phyloP scores from a whole-genome alignment of 2,113 vertebrate genomes.

The Pelusios castaneus region DNA sequence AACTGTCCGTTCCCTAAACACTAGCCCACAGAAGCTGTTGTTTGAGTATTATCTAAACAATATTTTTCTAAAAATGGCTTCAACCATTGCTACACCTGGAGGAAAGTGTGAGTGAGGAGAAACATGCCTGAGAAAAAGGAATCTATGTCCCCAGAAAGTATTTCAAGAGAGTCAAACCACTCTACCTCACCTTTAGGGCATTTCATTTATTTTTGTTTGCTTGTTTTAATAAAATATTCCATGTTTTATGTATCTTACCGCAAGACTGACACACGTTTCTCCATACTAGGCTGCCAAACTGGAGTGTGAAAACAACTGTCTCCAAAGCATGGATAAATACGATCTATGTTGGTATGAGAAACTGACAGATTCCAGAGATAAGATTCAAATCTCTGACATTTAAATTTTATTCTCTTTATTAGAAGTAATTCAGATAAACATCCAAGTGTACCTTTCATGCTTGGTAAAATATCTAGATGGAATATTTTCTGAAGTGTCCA shows the following conservation, averaged over 20 bases:
- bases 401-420: not conserved
- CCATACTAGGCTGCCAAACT: not conserved
- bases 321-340: not conserved
- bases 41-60: constrained; percentile 37
- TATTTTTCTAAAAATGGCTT: constrained; percentile 41
- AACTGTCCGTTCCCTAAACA: not conserved
- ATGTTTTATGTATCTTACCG: constrained; percentile 3
- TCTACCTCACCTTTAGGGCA: constrained; percentile 7
- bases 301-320: not conserved
- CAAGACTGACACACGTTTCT: not conserved
- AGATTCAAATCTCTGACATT: not conserved
- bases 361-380: not conserved
- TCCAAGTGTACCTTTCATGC: not conserved
- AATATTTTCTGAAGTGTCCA: not conserved
- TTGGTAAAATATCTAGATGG: not conserved
- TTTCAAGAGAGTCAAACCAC: not conserved
- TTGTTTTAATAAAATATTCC: not conserved
- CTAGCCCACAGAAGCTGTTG: not conserved
- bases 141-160: constrained; percentile 1
- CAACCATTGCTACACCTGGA: not conserved
- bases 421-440: not conserved
- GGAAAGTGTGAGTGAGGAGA: constrained; percentile 23
- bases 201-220: not conserved
- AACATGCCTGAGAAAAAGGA: constrained; percentile 21
- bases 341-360: not conserved